These are phyloP conservation scores for Xiphophorus birchmanni DNA, from an alignment of 2,797 vertebrate genomes.

Conservation along the genomic window DNA sequence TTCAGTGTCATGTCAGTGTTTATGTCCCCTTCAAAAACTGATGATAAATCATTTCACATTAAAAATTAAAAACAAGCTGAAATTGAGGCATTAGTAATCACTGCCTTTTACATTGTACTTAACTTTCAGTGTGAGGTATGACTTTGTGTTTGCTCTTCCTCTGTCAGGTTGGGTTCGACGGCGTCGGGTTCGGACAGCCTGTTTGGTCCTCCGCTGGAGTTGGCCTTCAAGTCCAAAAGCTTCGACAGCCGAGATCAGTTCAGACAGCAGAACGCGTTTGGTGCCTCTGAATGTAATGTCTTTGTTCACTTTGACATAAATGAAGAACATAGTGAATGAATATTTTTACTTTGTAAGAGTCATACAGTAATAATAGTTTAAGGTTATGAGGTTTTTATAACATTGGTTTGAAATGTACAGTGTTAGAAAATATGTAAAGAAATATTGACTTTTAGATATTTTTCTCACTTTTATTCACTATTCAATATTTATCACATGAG, in stretches of 20 bases:
- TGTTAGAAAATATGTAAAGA: too few relatives aligned
- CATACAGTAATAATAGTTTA: background rate
- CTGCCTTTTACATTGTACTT: background rate
- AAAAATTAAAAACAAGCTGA: too few relatives aligned
- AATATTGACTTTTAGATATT: too few relatives aligned
- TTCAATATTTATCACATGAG: too few relatives aligned
- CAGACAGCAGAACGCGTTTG: slow-evolving; percentile 52
- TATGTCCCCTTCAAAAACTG: too few relatives aligned
- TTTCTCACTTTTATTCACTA: too few relatives aligned
- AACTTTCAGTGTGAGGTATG: background rate
- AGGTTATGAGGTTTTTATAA: background rate
- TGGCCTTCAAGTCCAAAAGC: slow-evolving; percentile 87
- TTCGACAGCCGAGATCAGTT: slow-evolving; percentile 80
- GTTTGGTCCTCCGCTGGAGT: slow-evolving; percentile 90
- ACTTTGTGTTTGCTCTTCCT: background rate
- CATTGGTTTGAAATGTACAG: too few relatives aligned
- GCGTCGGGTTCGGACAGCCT: slow-evolving; percentile 79
- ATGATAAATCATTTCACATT: too few relatives aligned
- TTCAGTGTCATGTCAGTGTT: too few relatives aligned
- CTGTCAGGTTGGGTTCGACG: slow-evolving; percentile 72
- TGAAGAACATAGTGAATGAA: background rate
- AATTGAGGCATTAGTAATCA: background rate
- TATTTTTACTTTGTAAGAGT: background rate
- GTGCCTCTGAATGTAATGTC: slow-evolving; percentile 75
- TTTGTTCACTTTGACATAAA: background rate